Evolutionary conservation across 2,797 vertebrate species (phyloP).

Genomic region (Malurus splendens): DNA sequence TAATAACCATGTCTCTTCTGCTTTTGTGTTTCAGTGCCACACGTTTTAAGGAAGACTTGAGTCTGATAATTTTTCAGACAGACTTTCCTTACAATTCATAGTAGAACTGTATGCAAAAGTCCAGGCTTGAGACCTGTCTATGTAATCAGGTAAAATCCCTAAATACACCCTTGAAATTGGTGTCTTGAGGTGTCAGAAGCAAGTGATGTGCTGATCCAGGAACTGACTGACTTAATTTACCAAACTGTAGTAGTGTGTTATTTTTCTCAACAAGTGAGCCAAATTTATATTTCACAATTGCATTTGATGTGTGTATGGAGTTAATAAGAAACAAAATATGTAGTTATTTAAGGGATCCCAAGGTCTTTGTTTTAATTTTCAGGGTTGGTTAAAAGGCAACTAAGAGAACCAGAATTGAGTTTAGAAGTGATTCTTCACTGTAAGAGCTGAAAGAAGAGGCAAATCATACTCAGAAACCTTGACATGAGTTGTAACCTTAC

Average conservation of each 20-base stretch:
- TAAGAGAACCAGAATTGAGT: slow-evolving; percentile 1
- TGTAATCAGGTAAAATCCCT: neutral
- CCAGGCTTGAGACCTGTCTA: neutral
- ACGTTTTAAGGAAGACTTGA: neutral
- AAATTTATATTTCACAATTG: neutral
- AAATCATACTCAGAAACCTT: neutral
- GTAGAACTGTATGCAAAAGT: neutral
- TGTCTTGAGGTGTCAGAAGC: neutral
- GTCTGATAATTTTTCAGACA: neutral
- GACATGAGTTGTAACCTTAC: neutral
- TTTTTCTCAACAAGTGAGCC: neutral
- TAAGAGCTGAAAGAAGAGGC: neutral
- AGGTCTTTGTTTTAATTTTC: neutral
- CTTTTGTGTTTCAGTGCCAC: neutral
- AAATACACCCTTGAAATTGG: neutral
- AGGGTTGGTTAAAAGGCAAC: slow-evolving; percentile 14
- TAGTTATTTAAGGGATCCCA: neutral
- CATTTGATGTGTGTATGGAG: neutral
- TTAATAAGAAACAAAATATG: slow-evolving; percentile 19
- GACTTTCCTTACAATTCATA: neutral
- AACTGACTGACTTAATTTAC: neutral
- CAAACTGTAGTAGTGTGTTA: neutral
- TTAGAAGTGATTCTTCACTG: slow-evolving; percentile 3
- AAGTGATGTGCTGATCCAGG: neutral
- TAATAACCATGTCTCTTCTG: neutral